These are phyloP conservation scores for Aphrophora alni DNA, from an alignment of 2,888 invertebrate genomes.

Conservation along the genomic window DNA sequence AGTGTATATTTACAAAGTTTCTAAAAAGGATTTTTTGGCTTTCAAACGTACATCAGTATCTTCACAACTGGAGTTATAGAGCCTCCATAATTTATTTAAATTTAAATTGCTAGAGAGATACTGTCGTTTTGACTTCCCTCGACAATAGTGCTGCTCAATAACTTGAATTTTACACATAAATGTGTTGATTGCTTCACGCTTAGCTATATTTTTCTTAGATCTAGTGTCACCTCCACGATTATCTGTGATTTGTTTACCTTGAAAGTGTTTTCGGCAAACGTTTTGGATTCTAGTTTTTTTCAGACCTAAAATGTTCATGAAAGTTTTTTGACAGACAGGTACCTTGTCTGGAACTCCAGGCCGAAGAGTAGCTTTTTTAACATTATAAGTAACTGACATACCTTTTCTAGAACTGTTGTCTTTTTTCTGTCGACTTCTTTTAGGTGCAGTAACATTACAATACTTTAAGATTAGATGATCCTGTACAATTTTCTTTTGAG, in stretches of 20 bases:
- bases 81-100: no score
- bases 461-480: slow-evolving; percentile 26
- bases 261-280: slow-evolving; percentile 9
- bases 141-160: slow-evolving; percentile 27
- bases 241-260: slow-evolving; percentile 19
- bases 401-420: slow-evolving; percentile 27
- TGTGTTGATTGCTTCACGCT: slow-evolving; percentile 23
- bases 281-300: slow-evolving; percentile 28
- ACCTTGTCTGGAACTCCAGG: slow-evolving; percentile 20
- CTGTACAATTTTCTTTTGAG: slow-evolving; percentile 9
- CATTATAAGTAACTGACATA: slow-evolving; percentile 16
- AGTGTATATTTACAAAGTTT: no score
- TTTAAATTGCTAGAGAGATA: slow-evolving; percentile 19
- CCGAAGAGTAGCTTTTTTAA: slow-evolving; percentile 22
- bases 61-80: no score
- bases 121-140: slow-evolving; percentile 11
- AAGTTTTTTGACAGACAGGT: slow-evolving; percentile 27
- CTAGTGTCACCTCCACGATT: slow-evolving; percentile 21
- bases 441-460: slow-evolving; percentile 14
- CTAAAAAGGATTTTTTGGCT: no score
- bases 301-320: slow-evolving; percentile 8
- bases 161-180: slow-evolving; percentile 15
- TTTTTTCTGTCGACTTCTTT: slow-evolving; percentile 13
- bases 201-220: not conserved
- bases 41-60: no score